Conservation (phyloP, 1,140 invertebrate genomes). For the Lordiphosa clarofinis region DNA sequence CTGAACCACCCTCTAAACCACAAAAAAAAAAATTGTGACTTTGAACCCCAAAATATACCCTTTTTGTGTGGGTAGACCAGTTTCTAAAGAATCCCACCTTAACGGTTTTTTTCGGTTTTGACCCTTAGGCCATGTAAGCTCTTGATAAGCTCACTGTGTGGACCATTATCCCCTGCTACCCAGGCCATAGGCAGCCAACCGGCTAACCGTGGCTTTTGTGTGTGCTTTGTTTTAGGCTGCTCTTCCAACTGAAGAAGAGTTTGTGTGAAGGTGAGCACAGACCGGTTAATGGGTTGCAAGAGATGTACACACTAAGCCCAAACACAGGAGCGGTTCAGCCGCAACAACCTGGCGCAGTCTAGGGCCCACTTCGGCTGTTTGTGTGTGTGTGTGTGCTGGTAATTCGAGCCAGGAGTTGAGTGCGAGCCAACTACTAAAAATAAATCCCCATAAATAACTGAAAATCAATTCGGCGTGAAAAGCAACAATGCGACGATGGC, state of each 20-base stretch:
- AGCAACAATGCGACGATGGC: constrained; percentile 19
- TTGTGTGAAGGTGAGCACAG: constrained; percentile 19
- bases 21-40: too few species aligned
- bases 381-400: constrained; percentile 8
- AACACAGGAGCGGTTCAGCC: constrained; percentile 26
- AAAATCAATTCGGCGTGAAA: constrained; percentile 74
- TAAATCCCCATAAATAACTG: constrained; percentile 69
- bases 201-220: background rate
- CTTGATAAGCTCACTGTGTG: too few species aligned
- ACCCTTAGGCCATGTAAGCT: too few species aligned
- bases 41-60: too few species aligned
- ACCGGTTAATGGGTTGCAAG: constrained; percentile 24
- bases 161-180: too few species aligned
- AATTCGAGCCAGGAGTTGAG: constrained; percentile 41
- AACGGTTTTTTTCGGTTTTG: too few species aligned
- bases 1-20: too few species aligned
- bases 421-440: constrained; percentile 13
- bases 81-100: too few species aligned
- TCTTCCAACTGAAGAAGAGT: constrained; percentile 16
- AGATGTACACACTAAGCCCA: background rate
- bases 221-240: constrained; percentile 5
- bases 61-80: too few species aligned
- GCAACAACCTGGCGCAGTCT: background rate
- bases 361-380: too few species aligned
- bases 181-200: too few species aligned